Percentiles rank a stretch among this genome's conserved stretches.
These are phyloP conservation scores for Amphilophus citrinellus DNA, from an alignment of 2,113 vertebrate species.

Conservation along the genomic window DNA sequence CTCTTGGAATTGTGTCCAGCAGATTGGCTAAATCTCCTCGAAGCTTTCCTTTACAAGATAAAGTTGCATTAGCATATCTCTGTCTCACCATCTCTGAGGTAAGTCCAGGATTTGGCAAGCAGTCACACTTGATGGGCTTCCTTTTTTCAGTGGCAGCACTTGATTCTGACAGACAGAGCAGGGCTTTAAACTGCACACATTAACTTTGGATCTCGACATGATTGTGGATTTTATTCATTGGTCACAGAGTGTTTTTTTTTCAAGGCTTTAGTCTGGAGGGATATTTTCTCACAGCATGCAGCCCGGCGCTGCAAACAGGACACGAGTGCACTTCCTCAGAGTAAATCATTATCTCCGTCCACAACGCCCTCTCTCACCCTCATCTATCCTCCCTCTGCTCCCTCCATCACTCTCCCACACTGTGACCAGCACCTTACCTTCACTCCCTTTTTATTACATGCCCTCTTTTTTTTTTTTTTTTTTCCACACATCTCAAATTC, in stretches of 20 bases:
- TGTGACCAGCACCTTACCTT: slow-evolving; percentile 46
- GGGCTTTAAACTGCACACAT: slow-evolving; percentile 50
- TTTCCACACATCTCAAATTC: slow-evolving; percentile 45
- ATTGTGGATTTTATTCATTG: slow-evolving; percentile 65
- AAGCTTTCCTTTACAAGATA: slow-evolving; percentile 77
- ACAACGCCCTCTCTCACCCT: slow-evolving; percentile 24
- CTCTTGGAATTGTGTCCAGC: slow-evolving; percentile 79
- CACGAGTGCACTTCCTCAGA: slow-evolving; percentile 35
- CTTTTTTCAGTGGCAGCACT: slow-evolving; percentile 55
- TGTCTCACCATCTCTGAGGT: slow-evolving; percentile 55
- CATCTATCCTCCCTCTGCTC: slow-evolving; percentile 23
- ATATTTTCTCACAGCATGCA: slow-evolving; percentile 39
- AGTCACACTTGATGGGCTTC: slow-evolving; percentile 62
- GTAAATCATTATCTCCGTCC: slow-evolving; percentile 62
- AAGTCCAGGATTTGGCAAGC: slow-evolving; percentile 57
- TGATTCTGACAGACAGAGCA: slow-evolving; percentile 57
- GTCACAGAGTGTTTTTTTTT: slow-evolving; percentile 16
- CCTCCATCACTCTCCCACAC: slow-evolving; percentile 46
- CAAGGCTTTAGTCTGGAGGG: slow-evolving; percentile 7
- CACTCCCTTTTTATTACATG: slow-evolving; percentile 46
- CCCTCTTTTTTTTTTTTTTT: background rate
- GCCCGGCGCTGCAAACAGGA: slow-evolving; percentile 23
- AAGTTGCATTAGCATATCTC: slow-evolving; percentile 74
- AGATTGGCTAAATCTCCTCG: slow-evolving; percentile 77
- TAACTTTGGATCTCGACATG: slow-evolving; percentile 53